A percentile compares a stretch with the other conserved stretches of the same genome.
Conservation (phyloP, 2,113 vertebrate species). For the Elephantulus edwardii region DNA sequence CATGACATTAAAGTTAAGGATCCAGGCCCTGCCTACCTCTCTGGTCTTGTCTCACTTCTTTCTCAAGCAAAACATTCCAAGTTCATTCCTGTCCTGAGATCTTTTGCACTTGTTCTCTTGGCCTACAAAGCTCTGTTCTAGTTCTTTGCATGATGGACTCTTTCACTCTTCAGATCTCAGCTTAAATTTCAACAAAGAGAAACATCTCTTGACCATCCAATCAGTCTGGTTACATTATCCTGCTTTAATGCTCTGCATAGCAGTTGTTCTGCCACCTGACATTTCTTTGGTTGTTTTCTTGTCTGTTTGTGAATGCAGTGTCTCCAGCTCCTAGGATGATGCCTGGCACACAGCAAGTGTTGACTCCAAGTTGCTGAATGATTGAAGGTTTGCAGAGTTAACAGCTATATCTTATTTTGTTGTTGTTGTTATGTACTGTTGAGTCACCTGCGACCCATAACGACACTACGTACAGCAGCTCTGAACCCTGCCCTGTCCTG, state of each 20-base stretch:
- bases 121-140: conserved; percentile 37
- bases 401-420: conserved; percentile 42
- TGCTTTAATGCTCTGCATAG: background rate
- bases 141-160: conserved; percentile 5
- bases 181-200: conserved; percentile 38
- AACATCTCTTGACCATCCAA: background rate
- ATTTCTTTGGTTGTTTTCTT: conserved; percentile 33
- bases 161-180: conserved; percentile 53
- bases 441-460: too few species aligned
- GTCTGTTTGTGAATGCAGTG: background rate
- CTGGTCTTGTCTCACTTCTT: conserved; percentile 33
- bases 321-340: background rate
- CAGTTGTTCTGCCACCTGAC: background rate
- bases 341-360: background rate
- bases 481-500: too few species aligned
- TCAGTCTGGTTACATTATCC: background rate
- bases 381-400: conserved; percentile 45
- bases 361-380: background rate
- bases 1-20: background rate
- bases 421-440: too few species aligned
- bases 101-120: background rate
- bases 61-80: conserved; percentile 26
- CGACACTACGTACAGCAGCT: too few species aligned
- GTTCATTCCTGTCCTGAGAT: conserved; percentile 8
- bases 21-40: conserved; percentile 11